phyloP scores from a whole-genome alignment of 2,113 vertebrate species.

The Oncorhynchus clarkii region DNA sequence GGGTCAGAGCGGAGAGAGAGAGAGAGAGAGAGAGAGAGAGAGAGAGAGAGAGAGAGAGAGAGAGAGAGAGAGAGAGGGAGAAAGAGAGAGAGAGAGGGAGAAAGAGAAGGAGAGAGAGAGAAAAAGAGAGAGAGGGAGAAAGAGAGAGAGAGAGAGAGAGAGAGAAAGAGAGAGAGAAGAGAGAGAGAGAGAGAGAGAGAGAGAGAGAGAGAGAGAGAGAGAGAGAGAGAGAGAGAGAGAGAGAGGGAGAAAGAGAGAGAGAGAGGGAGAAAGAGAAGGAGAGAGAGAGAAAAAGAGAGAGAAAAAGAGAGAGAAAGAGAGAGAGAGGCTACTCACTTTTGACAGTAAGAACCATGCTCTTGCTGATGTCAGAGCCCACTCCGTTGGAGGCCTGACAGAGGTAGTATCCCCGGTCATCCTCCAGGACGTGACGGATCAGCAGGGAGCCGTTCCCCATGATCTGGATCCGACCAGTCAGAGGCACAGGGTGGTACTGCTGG shows the following conservation, averaged over 20 bases:
- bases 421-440: constrained; percentile 93
- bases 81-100: too few species aligned
- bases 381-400: constrained; percentile 98
- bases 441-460: constrained; percentile 95
- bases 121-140: background rate
- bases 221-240: too few species aligned
- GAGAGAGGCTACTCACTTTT: constrained; percentile 86
- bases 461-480: constrained; percentile 95
- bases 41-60: too few species aligned
- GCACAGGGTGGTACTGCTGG: constrained; percentile 96
- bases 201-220: background rate
- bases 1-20: too few species aligned
- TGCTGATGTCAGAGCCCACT: constrained; percentile 98
- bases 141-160: too few species aligned
- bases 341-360: constrained; percentile 97
- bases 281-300: too few species aligned
- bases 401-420: constrained; percentile 97
- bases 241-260: too few species aligned
- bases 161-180: too few species aligned
- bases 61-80: too few species aligned
- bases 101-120: background rate
- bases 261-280: too few species aligned
- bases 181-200: background rate
- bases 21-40: background rate
- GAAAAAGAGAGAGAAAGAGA: background rate